Evolutionary conservation across 2,797 vertebrate genomes (phyloP), one percentile per base, ranked within the genome.

Genomic region (Lepus townsendii): DNA sequence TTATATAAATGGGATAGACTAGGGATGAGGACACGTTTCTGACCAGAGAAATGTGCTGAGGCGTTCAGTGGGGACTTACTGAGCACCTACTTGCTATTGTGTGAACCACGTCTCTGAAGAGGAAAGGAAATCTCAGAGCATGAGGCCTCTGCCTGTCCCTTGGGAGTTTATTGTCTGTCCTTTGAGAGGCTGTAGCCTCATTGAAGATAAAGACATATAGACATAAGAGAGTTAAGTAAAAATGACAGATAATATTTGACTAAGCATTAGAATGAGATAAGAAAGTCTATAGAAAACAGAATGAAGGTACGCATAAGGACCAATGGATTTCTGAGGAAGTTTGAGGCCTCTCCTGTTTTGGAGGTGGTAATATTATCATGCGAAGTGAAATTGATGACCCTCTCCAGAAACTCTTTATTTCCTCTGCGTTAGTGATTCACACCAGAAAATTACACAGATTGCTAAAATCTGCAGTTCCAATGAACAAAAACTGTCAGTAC

Each of bases 401-500:
- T 90, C 47, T 91, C 95, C 65, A 27, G 85, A 94, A 92, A 65
- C 65, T 89, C 68, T 91, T 71, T 38, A 32, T 83, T 88, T 90
- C 80, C 19, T 93, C 85, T 88, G 54, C 89, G 83, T 93, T 93
- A 94, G 80, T 91, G 88, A 92, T 87, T 94, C 63, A 94, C 50
- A 66, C 47, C 87, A 96, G 92, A 94, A 96, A 95, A 95, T 94
- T 90, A 89, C 65, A 47, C 82, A 95, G 75, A 94, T 96, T 93
- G 88, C 90, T 54, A 87, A 95, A 96, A 96, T 93, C 94, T 97
- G 32, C 68, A 95, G 86, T 93, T 96, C 57, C 73, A 62, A 71
- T 94, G 92, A 90, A 95, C 84, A 96, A 94, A 97, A 88, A 83
- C 90, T 94, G 80, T 96, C 94, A 93, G 73, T 75, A 87, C 65